Base-by-base conservation (phyloP, 1,140 invertebrate genomes). In the Prorops nasuta region DNA sequence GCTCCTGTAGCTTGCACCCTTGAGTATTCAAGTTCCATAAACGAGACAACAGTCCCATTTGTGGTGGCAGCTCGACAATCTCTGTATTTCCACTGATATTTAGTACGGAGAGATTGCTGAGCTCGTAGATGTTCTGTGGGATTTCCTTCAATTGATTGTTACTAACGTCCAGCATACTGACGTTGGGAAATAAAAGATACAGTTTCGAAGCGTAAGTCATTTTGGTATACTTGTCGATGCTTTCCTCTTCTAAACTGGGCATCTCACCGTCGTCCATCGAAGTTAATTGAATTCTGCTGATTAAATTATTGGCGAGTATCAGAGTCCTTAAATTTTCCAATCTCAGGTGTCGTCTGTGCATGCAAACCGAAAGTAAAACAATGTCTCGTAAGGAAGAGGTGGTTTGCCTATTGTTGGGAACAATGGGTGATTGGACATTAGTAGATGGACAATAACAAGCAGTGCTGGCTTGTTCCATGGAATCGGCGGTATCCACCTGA, bases 21-120 rank as follows among this genome's bases (percentile, higher is more conserved):
- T 87, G 83, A 6, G 95, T 92, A 71, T 96, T 96, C 10, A 99
- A 75, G 76, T 96, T 98, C 95, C 96, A 98, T 10, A 99, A 77
- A 9, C 94, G 85, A 1, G 89, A 90, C 1, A 98, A 77, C 3
- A 98, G 72, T 6, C 97, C 97, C 84, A 99, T 91, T 74, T 98
- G 91, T 0, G 95, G 88, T 12, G 96, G 96, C 31, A 99, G 78
- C 65, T 93, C 87, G 28, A 80, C 84, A 34, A 98, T 84, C 8
- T 92, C 91, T 71, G 80, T 75, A 75, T 98, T 98, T 21, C 91
- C 90, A 66, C 90, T 91, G 4, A 98, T 83, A 69, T 97, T 97
- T 6, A 99, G 79, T n/a, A 98, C 92, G 28, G 94, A 94, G 0
- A 99, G 79, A 69, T 93, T 92, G 34, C 75, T 83, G 1, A 98